Conservation (phyloP, 2,888 invertebrate species). For the Philereme transversata region DNA sequence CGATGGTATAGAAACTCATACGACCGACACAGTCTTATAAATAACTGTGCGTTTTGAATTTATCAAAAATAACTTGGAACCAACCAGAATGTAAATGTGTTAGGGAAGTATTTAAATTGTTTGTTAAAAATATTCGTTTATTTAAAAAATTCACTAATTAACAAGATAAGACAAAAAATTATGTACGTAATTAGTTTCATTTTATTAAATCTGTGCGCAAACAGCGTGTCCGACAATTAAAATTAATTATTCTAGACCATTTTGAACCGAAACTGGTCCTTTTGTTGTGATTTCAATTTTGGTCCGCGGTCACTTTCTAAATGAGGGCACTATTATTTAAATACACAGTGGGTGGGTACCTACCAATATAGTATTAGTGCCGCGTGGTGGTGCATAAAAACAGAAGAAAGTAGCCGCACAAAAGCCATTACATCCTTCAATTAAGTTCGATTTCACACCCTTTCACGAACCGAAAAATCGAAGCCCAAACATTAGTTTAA, state of each 20-base stretch:
- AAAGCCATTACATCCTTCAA: constrained; percentile 78
- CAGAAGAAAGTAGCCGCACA: constrained; percentile 74
- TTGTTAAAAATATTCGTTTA: constrained; percentile 53
- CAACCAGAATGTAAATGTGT: constrained; percentile 44
- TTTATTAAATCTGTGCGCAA: constrained; percentile 49
- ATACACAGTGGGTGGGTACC: constrained; percentile 39
- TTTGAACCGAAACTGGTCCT: constrained; percentile 26
- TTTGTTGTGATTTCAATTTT: not conserved
- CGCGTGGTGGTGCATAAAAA: constrained; percentile 44
- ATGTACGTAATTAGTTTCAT: constrained; percentile 56
- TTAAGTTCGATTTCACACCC: constrained; percentile 82
- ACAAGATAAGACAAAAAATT: constrained; percentile 57
- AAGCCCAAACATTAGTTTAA: constrained; percentile 83
- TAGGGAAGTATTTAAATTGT: constrained; percentile 50
- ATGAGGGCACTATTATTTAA: constrained; percentile 33
- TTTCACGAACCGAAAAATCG: constrained; percentile 84
- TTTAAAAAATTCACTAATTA: constrained; percentile 57
- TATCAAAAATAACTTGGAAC: constrained; percentile 28
- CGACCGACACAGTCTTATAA: no score
- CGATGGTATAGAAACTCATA: no score
- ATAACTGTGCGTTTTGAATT: no score
- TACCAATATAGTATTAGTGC: constrained; percentile 27
- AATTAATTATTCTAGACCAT: constrained; percentile 50
- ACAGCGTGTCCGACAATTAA: constrained; percentile 55
- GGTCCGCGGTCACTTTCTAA: constrained; percentile 3